phyloP scores from a whole-genome alignment of 2,113 vertebrate species.

The Hippocampus abdominalis region DNA sequence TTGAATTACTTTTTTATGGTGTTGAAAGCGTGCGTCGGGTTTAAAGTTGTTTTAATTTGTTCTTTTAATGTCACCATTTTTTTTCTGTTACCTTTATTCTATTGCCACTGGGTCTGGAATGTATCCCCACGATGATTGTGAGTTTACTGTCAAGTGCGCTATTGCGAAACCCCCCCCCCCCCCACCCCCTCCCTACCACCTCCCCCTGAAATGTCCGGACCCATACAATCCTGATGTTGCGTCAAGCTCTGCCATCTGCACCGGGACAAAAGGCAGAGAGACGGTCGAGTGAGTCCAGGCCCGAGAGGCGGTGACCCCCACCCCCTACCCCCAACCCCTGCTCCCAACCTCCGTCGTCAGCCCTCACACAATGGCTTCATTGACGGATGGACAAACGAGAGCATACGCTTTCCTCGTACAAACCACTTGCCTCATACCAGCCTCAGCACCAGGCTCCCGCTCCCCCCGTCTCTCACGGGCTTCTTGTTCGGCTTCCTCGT shows the following conservation, averaged over 20 bases:
- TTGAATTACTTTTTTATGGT: too few relatives aligned
- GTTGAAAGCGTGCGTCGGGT: too few relatives aligned
- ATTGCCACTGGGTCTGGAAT: too few relatives aligned
- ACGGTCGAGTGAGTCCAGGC: constrained; percentile 24
- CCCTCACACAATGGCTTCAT: constrained; percentile 57
- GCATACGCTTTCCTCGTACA: constrained; percentile 46
- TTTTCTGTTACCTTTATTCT: too few relatives aligned
- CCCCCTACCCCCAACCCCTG: constrained; percentile 9
- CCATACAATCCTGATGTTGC: constrained; percentile 24
- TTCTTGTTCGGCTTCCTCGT: constrained; percentile 23
- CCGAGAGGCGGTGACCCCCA: constrained; percentile 48
- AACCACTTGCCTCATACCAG: constrained; percentile 76
- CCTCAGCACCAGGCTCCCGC: constrained; percentile 62
- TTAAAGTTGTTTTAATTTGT: too few relatives aligned
- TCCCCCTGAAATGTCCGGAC: constrained; percentile 9
- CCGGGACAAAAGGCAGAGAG: constrained; percentile 52
- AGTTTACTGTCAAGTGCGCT: too few relatives aligned
- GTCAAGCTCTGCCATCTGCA: constrained; percentile 53
- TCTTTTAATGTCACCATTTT: too few relatives aligned
- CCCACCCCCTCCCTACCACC: too few relatives aligned
- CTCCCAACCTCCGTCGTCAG: neutral
- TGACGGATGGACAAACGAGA: constrained; percentile 56
- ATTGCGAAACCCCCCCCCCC: too few relatives aligned
- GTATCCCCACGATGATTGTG: too few relatives aligned
- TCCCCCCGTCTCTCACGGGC: constrained; percentile 34